Evolutionary conservation across 2,797 vertebrate genomes (phyloP), one percentile per base, ranked within the genome.

Genomic region (Etheostoma nigrum): DNA sequence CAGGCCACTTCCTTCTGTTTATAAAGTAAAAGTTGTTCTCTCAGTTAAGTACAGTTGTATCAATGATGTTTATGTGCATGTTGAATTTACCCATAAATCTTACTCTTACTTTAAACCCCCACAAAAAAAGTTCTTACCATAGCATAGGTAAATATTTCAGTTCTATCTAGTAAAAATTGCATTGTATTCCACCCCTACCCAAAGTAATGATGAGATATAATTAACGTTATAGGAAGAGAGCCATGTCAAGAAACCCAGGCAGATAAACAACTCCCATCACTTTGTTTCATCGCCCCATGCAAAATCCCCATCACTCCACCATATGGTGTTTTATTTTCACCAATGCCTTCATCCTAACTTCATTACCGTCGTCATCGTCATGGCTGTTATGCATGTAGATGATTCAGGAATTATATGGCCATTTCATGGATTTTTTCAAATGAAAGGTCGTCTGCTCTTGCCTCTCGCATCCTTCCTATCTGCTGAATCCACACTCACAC

Each of bases 1-100:
- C 68, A 84, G 87, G 86, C 80, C 88, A 86, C 62, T 84, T 86
- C 75, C 84, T 72, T 80, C 64, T 79, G 74, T 87, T 75, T 72
- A 65, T 63, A 36, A 76, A 85, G 68, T 67, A 48, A 81, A 73
- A 80, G 72, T 73, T 68, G 70, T 81, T 58, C 60, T 63, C 53
- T 80, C 40, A 19, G 45, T 49, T 40, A 13, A 68, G 52, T 21
- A 8, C 23, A 21, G 7, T 30, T 72, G 19, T 25, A 30, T 55
- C 16, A 36, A 13, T 62, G 53, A 25, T 63, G 27, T 53, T 67
- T 18, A 68, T n/a, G n/a, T 51, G 27, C 53, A 45, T 21, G 53
- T 23, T 68, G 23, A 44, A 59, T 76, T 68, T 33, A 3, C 6
- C 21, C 13, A 15, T 59, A 64, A 65, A 58, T 62, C 6, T 4